Percentiles rank a stretch among this genome's conserved stretches.
These are phyloP conservation scores for Lagorchestes hirsutus DNA, from an alignment of 2,797 vertebrate genomes.

Conservation along the genomic window DNA sequence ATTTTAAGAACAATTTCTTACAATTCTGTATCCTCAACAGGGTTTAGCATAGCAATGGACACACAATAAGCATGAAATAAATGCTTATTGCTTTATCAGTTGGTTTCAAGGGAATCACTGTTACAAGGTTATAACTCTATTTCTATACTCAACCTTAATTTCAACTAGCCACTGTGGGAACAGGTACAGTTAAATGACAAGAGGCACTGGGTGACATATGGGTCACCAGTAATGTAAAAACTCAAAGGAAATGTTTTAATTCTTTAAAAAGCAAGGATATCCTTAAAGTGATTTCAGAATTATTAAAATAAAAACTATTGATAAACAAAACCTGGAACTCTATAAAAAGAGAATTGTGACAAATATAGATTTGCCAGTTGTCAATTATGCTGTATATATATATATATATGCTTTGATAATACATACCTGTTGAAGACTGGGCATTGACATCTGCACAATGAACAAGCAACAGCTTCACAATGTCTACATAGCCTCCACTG, in stretches of 20 bases:
- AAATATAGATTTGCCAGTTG: constrained; percentile 20
- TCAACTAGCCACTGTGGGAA: background rate
- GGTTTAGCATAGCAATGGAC: background rate
- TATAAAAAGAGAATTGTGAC: constrained; percentile 5
- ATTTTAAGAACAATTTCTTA: background rate
- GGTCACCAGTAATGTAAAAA: background rate
- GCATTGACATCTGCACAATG: constrained; percentile 98
- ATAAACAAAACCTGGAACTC: background rate
- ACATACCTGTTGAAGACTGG: constrained; percentile 96
- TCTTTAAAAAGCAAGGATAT: background rate
- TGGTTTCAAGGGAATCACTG: background rate
- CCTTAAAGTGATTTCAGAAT: background rate
- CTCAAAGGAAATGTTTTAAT: background rate
- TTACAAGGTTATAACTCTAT: background rate
- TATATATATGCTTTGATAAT: background rate
- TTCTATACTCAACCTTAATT: background rate
- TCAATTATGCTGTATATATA: background rate
- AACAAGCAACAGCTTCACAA: constrained; percentile 97
- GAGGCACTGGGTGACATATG: background rate
- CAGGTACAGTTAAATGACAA: background rate
- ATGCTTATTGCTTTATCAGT: background rate
- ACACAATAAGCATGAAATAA: background rate
- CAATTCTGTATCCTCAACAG: background rate
- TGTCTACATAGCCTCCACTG: constrained; percentile 98
- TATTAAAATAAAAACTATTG: background rate